These are phyloP conservation scores for Aspidiotus destructor DNA, from an alignment of 2,888 invertebrate genomes.

Conservation along the genomic window DNA sequence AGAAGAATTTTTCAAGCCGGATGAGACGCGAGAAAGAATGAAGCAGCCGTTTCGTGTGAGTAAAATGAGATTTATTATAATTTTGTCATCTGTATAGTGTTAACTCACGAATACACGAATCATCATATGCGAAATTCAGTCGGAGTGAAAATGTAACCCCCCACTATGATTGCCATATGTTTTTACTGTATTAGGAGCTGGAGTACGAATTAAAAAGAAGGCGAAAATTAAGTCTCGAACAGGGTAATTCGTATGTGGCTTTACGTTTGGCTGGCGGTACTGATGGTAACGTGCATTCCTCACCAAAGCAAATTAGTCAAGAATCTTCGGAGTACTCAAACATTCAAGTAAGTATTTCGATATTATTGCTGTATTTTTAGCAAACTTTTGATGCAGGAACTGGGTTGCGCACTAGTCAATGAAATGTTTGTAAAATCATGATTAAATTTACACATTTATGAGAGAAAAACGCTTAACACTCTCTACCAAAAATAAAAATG, in stretches of 20 bases:
- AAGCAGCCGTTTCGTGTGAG: constrained; percentile 35
- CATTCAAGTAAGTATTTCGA: constrained; percentile 18
- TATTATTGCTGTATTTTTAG: neutral
- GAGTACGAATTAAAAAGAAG: constrained; percentile 65
- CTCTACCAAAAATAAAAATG: no score
- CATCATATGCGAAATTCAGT: neutral
- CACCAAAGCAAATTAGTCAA: constrained; percentile 38
- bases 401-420: no score
- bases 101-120: neutral
- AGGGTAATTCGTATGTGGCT: constrained; percentile 66
- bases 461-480: no score
- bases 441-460: no score
- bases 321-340: constrained; percentile 33
- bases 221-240: constrained; percentile 44
- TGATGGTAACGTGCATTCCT: constrained; percentile 36
- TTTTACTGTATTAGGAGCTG: constrained; percentile 47
- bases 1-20: constrained; percentile 77
- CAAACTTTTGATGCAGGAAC: no score
- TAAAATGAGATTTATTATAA: neutral
- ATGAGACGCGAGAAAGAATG: constrained; percentile 31
- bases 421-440: no score
- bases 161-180: neutral
- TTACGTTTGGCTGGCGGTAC: constrained; percentile 52
- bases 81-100: no score
- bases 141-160: neutral